Conservation (phyloP, 1,140 invertebrate genomes). For the Colletes latitarsis region DNA sequence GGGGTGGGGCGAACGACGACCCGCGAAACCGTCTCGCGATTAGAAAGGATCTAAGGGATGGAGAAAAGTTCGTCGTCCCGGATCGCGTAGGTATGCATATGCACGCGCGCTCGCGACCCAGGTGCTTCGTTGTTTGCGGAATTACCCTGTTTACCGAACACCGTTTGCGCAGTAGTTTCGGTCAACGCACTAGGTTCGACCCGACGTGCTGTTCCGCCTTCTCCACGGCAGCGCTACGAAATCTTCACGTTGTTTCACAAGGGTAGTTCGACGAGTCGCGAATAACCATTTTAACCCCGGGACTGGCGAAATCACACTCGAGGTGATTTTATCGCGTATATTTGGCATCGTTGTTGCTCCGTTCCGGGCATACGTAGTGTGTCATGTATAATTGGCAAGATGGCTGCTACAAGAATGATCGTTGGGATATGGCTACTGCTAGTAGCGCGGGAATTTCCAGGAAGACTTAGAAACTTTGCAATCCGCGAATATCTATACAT, state of each 20-base stretch:
- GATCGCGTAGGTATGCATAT: background rate
- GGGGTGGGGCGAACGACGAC: no score
- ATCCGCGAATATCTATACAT: no score
- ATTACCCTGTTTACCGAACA: background rate
- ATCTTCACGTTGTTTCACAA: no score
- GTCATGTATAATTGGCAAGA: background rate
- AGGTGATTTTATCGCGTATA: no score
- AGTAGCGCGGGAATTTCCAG: background rate
- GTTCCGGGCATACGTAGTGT: background rate
- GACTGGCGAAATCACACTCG: no score
- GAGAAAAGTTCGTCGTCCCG: no score
- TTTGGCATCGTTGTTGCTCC: no score
- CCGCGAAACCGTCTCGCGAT: background rate
- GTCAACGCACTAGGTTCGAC: background rate
- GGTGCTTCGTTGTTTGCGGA: background rate
- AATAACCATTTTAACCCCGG: no score
- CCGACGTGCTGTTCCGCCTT: background rate
- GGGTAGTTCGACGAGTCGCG: background rate
- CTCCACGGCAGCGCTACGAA: no score
- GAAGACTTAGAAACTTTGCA: no score
- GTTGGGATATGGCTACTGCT: no score
- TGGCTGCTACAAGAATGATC: no score
- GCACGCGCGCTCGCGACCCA: background rate
- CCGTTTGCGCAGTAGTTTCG: background rate
- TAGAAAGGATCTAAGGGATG: background rate